Conservation (phyloP, 1,140 invertebrate species). For the Steinernema khuongi region DNA sequence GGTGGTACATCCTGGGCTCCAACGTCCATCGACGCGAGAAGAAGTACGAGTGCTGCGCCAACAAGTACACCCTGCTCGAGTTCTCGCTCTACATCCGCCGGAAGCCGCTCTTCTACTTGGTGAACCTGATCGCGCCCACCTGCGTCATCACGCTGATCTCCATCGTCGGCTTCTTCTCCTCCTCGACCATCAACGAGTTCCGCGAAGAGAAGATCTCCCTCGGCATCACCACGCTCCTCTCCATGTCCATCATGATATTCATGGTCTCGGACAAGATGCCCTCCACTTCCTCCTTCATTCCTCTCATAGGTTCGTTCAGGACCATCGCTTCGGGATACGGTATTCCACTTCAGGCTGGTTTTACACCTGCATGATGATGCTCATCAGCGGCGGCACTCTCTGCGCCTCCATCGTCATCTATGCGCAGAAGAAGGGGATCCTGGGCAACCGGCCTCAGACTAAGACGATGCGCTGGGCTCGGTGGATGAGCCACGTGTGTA, state of each 20-base stretch:
- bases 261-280: slow-evolving; percentile 40
- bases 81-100: slow-evolving; percentile 25
- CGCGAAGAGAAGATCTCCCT: slow-evolving; percentile 35
- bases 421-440: neutral
- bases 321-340: neutral
- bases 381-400: slow-evolving; percentile 23
- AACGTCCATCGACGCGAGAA: slow-evolving; percentile 22
- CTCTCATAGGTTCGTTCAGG: slow-evolving; percentile 30
- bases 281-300: slow-evolving; percentile 36
- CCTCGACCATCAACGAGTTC: slow-evolving; percentile 24
- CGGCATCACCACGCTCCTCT: slow-evolving; percentile 37
- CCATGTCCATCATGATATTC: slow-evolving; percentile 37
- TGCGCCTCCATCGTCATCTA: slow-evolving; percentile 23
- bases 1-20: slow-evolving; percentile 11
- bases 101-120: slow-evolving; percentile 33
- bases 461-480: neutral
- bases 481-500: neutral
- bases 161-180: slow-evolving; percentile 32
- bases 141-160: slow-evolving; percentile 34
- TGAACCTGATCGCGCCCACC: slow-evolving; percentile 35
- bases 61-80: slow-evolving; percentile 34
- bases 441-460: neutral
- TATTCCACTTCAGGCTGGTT: slow-evolving; percentile 29
- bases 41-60: slow-evolving; percentile 32
- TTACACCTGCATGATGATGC: slow-evolving; percentile 24